A percentile compares a stretch with the other conserved stretches of the same genome.
These are phyloP conservation scores for Tachina fera DNA, from an alignment of 2,888 invertebrate genomes.

Conservation along the genomic window DNA sequence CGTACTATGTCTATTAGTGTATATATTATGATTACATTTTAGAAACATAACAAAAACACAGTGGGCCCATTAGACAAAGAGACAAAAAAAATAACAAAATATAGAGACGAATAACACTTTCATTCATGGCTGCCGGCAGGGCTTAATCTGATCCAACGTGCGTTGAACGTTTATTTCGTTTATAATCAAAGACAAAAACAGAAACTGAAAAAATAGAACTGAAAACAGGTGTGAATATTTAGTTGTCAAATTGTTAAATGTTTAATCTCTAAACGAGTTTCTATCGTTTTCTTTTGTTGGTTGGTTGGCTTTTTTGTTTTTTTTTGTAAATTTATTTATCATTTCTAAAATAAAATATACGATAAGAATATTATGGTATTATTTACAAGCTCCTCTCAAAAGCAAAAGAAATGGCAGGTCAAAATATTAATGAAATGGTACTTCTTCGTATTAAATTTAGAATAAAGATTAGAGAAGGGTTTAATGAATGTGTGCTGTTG, in stretches of 20 bases:
- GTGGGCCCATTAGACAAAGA: slow-evolving; percentile 5
- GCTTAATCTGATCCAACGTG: slow-evolving; percentile 31
- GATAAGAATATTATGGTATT: slow-evolving; percentile 1
- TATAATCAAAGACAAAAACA: neutral
- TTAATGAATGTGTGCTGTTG: neutral
- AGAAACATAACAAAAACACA: slow-evolving; percentile 48
- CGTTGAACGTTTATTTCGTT: slow-evolving; percentile 37
- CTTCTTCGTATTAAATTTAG: slow-evolving; percentile 15
- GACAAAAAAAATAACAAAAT: slow-evolving; percentile 2
- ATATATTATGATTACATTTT: slow-evolving; percentile 59
- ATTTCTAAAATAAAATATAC: slow-evolving; percentile 36
- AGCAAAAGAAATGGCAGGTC: slow-evolving; percentile 5
- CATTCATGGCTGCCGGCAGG: slow-evolving; percentile 53
- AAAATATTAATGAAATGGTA: slow-evolving; percentile 43
- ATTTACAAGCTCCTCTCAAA: slow-evolving; percentile 28
- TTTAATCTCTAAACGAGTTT: slow-evolving; percentile 67
- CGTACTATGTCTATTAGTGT: slow-evolving; percentile 51
- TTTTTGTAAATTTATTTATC: slow-evolving; percentile 41
- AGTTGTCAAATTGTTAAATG: slow-evolving; percentile 69
- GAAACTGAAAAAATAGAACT: neutral
- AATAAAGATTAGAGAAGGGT: slow-evolving; percentile 8
- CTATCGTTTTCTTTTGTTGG: slow-evolving; percentile 19
- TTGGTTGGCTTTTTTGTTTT: neutral
- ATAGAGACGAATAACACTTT: slow-evolving; percentile 50
- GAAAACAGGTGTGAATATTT: slow-evolving; percentile 71